Evolutionary conservation across 2,113 vertebrate genomes (phyloP), one percentile per base, ranked within the genome.

Genomic region (Talpa occidentalis): DNA sequence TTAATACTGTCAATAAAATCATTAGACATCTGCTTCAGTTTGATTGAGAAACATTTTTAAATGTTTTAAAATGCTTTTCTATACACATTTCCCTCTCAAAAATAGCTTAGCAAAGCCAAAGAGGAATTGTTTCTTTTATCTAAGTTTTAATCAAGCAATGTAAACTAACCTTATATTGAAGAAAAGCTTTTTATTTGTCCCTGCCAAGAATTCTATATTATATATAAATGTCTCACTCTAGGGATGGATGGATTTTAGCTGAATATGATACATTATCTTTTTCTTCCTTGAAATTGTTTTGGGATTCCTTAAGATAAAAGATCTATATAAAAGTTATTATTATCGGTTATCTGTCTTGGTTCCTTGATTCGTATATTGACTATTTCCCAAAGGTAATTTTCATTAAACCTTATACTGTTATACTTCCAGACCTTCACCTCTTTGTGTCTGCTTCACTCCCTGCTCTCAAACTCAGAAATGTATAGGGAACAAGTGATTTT

Each of bases 301-400:
- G 37, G 49, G 76, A 93, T 93, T 80, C 26, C 89, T 93, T 74
- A 95, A 93, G 84, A 94, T 78, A 90, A 90, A 93, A 95, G 67
- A 92, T 95, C 87, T 97, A 77, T 89, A 96, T 85, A 91, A 92
- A 95, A 89, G 96, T 90, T 62, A 83, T 96, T 97, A 95, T 85
- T 96, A 96, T 96, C 90, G 47, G 77, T 96, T 96, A 87, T 66
- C 78, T 87, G 62, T 90, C 95, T 97, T 78, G 30, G 26, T 96
- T 98, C 80, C 80, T 94, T 93, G 49, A 52, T 95, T 98, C 96
- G 76, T 85, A 78, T 93, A 90, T 30, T 91, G 92, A 93, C 80
- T 88, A 49, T 94, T 86, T 93, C 67, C 89, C 76, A 94, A 83
- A 95, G 86, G 26, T 28, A 88, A 97, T 88, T 88, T 83, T 85